phyloP scores from a whole-genome alignment of 2,797 vertebrate genomes.

The Mionectes olivaceus region DNA sequence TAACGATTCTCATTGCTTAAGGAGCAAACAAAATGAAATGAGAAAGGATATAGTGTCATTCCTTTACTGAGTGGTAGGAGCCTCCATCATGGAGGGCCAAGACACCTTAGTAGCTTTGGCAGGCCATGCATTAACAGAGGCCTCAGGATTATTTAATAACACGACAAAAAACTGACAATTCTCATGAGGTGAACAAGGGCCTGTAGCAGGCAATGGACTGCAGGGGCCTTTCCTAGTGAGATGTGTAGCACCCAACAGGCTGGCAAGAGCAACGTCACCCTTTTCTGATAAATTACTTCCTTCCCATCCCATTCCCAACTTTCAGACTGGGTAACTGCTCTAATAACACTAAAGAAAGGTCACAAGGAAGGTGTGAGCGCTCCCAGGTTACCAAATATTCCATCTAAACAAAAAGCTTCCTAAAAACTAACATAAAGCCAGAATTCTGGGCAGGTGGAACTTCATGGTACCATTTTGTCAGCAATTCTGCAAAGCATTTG shows the following conservation, averaged over 20 bases:
- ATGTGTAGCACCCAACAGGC: background rate
- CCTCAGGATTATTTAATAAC: background rate
- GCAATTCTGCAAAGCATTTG: background rate
- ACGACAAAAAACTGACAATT: background rate
- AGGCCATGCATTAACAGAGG: background rate
- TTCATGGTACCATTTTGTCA: background rate
- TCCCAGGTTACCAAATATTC: background rate
- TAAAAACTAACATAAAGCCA: background rate
- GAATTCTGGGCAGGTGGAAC: background rate
- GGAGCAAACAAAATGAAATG: background rate
- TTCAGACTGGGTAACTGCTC: background rate
- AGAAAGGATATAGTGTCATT: background rate
- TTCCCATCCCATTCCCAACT: background rate
- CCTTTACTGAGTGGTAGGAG: background rate
- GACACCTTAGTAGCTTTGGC: background rate
- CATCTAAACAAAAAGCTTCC: background rate
- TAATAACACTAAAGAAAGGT: background rate
- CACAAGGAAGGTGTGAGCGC: background rate
- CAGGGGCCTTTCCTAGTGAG: background rate
- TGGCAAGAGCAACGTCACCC: background rate
- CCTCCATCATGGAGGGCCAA: background rate
- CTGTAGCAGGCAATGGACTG: background rate
- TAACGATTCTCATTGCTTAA: background rate
- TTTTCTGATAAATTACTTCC: background rate
- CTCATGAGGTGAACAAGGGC: background rate